Evolutionary conservation across 1,140 invertebrate genomes (phyloP).

Genomic region (Calliphora vicina): DNA sequence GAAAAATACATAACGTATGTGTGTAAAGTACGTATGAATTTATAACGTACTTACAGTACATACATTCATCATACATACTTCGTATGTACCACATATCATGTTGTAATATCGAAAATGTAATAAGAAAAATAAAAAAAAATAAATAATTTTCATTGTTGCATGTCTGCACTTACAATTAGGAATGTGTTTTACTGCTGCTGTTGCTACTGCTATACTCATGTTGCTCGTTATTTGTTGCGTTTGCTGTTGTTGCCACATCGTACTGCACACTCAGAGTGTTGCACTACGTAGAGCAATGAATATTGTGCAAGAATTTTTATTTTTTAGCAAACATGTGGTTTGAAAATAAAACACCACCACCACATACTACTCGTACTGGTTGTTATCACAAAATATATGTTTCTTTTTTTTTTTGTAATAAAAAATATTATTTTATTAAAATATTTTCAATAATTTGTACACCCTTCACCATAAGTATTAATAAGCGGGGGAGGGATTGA

Average conservation of each 20-base stretch:
- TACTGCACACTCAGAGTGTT: not conserved
- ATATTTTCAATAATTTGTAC: too few relatives aligned
- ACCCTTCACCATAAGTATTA: too few relatives aligned
- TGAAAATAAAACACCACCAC: not conserved
- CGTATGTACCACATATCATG: not conserved
- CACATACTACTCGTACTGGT: not conserved
- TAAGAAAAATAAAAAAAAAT: not conserved
- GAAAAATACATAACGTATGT: too few relatives aligned
- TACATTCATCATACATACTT: not conserved
- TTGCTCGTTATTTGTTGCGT: not conserved
- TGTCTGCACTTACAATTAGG: conserved; percentile 4
- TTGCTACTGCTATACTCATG: too few relatives aligned
- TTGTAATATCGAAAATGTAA: not conserved
- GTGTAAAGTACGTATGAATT: too few relatives aligned
- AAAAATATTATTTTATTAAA: too few relatives aligned
- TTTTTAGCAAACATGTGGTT: conserved; percentile 7
- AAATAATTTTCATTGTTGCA: not conserved
- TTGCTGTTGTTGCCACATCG: not conserved
- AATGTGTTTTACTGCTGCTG: not conserved
- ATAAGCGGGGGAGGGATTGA: too few relatives aligned
- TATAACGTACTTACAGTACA: not conserved
- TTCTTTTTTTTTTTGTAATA: not conserved
- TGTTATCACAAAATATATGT: not conserved
- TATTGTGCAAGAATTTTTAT: not conserved
- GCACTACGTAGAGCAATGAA: too few relatives aligned